These are phyloP conservation scores for Parambassis ranga DNA, from an alignment of 2,797 vertebrate species.

Conservation along the genomic window DNA sequence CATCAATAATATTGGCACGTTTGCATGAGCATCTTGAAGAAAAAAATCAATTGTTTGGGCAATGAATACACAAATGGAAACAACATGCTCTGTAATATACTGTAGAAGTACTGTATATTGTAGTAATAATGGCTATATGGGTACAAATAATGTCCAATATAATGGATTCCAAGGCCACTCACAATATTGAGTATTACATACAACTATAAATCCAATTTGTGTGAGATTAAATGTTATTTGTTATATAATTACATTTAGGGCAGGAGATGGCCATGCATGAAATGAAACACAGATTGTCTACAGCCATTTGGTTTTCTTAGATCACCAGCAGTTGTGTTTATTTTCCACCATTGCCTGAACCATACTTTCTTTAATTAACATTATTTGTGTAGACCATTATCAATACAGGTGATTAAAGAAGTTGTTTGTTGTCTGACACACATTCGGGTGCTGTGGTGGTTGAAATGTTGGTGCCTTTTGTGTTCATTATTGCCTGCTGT, in stretches of 20 bases:
- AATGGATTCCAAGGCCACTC: too few relatives aligned
- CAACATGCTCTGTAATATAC: not conserved
- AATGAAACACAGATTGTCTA: not conserved
- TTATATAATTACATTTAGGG: not conserved
- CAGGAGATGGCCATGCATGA: not conserved
- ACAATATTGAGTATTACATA: not conserved
- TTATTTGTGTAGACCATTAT: too few relatives aligned
- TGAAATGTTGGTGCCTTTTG: not conserved
- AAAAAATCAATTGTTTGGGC: not conserved
- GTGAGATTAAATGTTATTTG: not conserved
- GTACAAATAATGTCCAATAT: too few relatives aligned
- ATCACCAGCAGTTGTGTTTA: not conserved
- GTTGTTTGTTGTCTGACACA: too few relatives aligned
- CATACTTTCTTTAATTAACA: not conserved
- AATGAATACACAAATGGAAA: not conserved
- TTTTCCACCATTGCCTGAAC: not conserved
- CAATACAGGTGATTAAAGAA: too few relatives aligned
- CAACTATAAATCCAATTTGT: not conserved
- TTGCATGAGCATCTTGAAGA: not conserved
- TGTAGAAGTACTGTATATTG: too few relatives aligned
- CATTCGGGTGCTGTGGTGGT: not conserved
- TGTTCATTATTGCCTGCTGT: not conserved
- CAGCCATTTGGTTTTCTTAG: too few relatives aligned
- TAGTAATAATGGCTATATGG: too few relatives aligned
- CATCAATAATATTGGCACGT: conserved; percentile 3